Evolutionary conservation across 2,113 vertebrate species (phyloP), one percentile per base, ranked within the genome.

Genomic region (Macquaria ambigua): DNA sequence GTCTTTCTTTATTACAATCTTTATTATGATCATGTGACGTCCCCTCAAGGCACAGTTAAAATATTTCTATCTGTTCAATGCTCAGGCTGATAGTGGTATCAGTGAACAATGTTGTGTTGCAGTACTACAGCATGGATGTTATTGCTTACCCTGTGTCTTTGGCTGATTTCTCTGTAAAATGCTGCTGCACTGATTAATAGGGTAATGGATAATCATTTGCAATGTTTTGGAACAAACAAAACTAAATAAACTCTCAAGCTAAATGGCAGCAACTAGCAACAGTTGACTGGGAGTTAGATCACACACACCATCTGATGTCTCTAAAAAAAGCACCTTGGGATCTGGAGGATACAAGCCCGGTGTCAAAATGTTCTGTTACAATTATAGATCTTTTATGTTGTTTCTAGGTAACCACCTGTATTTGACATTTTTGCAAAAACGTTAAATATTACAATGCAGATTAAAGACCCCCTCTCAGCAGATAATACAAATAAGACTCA

Each of bases 31-130:
- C 55, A 62, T 66, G 85, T 75, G 46, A 83, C 15, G 12, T 34
- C 58, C 85, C 83, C 66, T 83, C 50, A 74, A 87, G 87, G 87
- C 83, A 83, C 55, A 41, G 62, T 84, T 90, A 68, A 90, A 78
- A 87, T 62, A 63, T 34, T 61, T 63, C 20, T 56, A 58, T 84
- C 66, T 79, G 39, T 61, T 75, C 31, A 64, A 16, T 28, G 61
- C 58, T 75, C 39, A 16, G 43, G 25, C 62, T 39, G 58, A 61
- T 31, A n/a, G 37, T 43, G 39, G 28, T 1, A 46, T 73, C 63
- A 37, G 20, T 62, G 75, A 56, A 28, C 75, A 46, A 28, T 46
- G 55, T 48, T 63, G n/a, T 69, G 61, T 41, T 67, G 67, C 11
- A 48, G 4, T 63, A 9, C 43, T 58, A 28, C 72, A 71, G 50